Conservation (phyloP, 1,140 invertebrate species). For the Pollicipes pollicipes region DNA sequence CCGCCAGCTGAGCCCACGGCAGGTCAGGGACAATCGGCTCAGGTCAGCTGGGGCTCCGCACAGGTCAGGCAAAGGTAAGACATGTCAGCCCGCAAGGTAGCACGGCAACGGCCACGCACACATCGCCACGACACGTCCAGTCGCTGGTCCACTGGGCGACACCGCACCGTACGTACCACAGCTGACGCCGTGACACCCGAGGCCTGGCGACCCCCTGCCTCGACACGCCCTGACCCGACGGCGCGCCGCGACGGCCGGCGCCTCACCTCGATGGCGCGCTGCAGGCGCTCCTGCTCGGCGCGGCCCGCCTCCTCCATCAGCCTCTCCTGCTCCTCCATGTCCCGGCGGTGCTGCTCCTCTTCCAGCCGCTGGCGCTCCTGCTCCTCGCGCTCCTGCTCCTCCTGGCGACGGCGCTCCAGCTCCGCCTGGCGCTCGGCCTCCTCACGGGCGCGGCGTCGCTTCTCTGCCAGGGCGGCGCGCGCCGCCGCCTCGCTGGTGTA, state of each 20-base stretch:
- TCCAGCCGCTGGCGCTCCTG: background rate
- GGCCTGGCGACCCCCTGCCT: no score
- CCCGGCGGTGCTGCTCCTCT: background rate
- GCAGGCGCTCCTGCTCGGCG: background rate
- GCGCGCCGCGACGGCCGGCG: no score
- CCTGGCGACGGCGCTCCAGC: background rate
- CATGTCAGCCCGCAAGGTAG: no score
- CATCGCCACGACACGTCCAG: no score
- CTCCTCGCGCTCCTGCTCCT: slow-evolving; percentile 1
- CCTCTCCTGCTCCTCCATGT: background rate
- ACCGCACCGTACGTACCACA: no score
- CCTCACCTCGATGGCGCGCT: background rate
- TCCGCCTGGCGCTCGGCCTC: background rate
- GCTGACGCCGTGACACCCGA: no score
- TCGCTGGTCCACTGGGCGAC: no score
- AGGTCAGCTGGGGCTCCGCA: no score
- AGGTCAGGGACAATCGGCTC: no score
- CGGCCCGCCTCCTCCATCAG: background rate
- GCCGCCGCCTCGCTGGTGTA: background rate
- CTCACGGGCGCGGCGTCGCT: background rate
- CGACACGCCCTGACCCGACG: no score
- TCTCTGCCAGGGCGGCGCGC: background rate
- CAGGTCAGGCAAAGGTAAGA: no score
- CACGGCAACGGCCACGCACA: no score
- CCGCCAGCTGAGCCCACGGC: slow-evolving; percentile 26